Evolutionary conservation across 2,888 invertebrate genomes (phyloP).

Genomic region (Diadegma fenestrale): DNA sequence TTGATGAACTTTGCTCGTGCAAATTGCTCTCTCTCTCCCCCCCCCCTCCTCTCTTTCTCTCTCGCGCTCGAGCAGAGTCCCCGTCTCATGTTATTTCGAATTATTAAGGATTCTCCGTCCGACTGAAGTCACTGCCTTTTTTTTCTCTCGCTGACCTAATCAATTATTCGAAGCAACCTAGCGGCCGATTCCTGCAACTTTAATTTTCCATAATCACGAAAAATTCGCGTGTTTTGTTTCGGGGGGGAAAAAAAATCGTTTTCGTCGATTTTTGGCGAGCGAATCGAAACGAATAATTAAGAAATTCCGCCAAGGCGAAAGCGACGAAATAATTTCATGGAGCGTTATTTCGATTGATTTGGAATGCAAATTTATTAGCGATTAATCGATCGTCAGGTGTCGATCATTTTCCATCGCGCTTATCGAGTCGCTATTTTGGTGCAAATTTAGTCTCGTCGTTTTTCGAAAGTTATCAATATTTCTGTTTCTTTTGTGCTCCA

Average conservation of each 20-base stretch:
- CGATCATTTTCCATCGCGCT: not conserved
- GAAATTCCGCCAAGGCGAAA: too few relatives aligned
- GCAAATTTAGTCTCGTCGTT: not conserved
- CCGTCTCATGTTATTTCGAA: slow-evolving; percentile 22
- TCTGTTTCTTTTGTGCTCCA: slow-evolving; percentile 82
- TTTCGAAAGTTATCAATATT: slow-evolving; percentile 9
- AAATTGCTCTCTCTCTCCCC: slow-evolving; percentile 32
- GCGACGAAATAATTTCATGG: too few relatives aligned
- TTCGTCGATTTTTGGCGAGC: too few relatives aligned
- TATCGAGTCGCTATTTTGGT: not conserved
- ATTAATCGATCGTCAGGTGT: too few relatives aligned
- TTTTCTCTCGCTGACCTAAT: slow-evolving; percentile 40
- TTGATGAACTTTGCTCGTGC: slow-evolving; percentile 65
- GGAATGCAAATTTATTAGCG: too few relatives aligned
- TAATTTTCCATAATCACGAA: not conserved
- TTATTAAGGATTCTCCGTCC: slow-evolving; percentile 40
- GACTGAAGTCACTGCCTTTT: not conserved
- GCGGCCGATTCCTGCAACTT: slow-evolving; percentile 35
- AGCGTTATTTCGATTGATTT: too few relatives aligned
- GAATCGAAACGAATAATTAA: too few relatives aligned
- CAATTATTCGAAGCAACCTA: slow-evolving; percentile 44
- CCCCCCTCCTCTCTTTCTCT: not conserved
- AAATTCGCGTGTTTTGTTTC: too few relatives aligned
- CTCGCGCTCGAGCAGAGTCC: not conserved
- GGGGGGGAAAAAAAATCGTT: too few relatives aligned